Percentiles rank a stretch among this genome's conserved stretches.
Evolutionary conservation across 2,113 vertebrate species (phyloP).

Genomic region (Chaetodon auriga): DNA sequence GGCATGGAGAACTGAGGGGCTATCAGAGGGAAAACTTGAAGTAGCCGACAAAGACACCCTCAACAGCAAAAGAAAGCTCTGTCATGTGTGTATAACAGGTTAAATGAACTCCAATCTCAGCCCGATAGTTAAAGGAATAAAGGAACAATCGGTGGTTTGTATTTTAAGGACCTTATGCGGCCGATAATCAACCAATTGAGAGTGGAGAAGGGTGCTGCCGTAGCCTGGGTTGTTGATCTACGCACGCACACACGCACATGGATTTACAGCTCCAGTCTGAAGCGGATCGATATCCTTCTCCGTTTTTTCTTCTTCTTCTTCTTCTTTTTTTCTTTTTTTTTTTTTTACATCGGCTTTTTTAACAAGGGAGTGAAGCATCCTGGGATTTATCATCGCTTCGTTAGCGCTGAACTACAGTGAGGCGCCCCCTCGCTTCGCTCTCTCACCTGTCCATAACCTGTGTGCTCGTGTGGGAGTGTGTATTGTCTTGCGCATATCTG

Average conservation of each 20-base stretch:
- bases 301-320: not conserved
- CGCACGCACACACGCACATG: slow-evolving; percentile 68
- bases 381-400: slow-evolving; percentile 77
- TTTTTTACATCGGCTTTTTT: slow-evolving; percentile 53
- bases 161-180: slow-evolving; percentile 56
- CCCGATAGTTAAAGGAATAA: slow-evolving; percentile 13
- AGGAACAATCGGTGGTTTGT: slow-evolving; percentile 31
- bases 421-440: slow-evolving; percentile 22
- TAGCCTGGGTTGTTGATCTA: slow-evolving; percentile 62
- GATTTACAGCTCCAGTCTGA: slow-evolving; percentile 78
- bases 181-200: slow-evolving; percentile 58
- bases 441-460: slow-evolving; percentile 78
- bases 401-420: slow-evolving; percentile 63
- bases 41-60: slow-evolving; percentile 37
- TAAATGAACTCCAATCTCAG: slow-evolving; percentile 19
- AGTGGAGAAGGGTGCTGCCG: slow-evolving; percentile 59
- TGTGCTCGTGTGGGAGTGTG: slow-evolving; percentile 50
- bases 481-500: slow-evolving; percentile 19
- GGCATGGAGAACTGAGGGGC: slow-evolving; percentile 52
- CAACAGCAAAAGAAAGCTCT: slow-evolving; percentile 12
- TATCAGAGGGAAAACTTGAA: slow-evolving; percentile 65
- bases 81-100: not conserved
- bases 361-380: slow-evolving; percentile 73
- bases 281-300: slow-evolving; percentile 74
- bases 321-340: not conserved